Evolutionary conservation across 2,888 invertebrate species (phyloP), one percentile per base, ranked within the genome.

Genomic region (Clitarchus hookeri): DNA sequence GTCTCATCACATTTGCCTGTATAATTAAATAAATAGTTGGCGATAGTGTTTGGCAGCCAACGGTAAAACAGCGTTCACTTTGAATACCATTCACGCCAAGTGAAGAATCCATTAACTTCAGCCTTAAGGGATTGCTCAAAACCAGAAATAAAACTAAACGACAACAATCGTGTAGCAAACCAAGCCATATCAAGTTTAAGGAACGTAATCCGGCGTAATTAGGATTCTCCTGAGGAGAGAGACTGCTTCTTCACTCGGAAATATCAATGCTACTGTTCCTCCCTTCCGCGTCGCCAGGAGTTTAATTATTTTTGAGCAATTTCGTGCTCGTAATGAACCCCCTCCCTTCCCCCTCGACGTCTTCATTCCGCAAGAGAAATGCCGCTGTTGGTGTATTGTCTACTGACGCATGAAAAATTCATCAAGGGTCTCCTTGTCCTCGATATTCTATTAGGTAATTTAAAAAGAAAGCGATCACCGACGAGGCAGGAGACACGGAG

Each of bases 361-460:
- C 48, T 48, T 48, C 53, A 53, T n/a, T 19, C 23, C 6, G n/a
- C 65, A 19, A 23, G 65, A 65, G 65, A n/a, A 65, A 65, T 65
- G 65, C 65, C 65, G n/a, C 65, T 77, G 19, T 25, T 85, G 77
- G 44, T 77, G 83, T 85, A 85, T 85, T 83, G 53, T 84, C 84
- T 36, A 16, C 85, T 44, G 44, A 84, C 83, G 44, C 83, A 86
- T 86, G 86, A 86, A 86, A 86, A 86, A 86, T 86, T 86, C 86
- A 86, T 86, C 84, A 84, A 85, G 85, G 54, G 65, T 36, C 84
- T 82, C 84, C 84, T 44, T 85, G 85, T 84, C 86, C 86, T 87
- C 87, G 87, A 87, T 87, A 87, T 87, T 87, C 86, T 87, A 87
- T 87, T 86, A 87, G 87, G 87, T 87, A 86, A 87, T 86, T 87